Evolutionary conservation across 30 jellyfish, hydroid and myxozoan genomes (phyloP).

Genomic region (Aurelia sp.): DNA sequence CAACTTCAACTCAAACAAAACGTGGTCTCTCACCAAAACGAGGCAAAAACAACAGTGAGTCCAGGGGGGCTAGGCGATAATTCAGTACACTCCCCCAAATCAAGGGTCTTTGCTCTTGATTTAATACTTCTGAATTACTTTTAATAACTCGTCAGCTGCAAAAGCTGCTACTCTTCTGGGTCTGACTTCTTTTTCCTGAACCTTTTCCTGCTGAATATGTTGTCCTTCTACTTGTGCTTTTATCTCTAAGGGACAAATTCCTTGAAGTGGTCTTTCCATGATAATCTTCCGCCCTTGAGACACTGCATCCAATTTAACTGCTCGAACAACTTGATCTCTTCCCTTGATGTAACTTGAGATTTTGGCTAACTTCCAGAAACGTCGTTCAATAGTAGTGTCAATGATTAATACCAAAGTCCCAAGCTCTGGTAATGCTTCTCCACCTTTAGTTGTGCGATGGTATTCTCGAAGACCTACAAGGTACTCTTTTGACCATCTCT

Average conservation of each 20-base stretch:
- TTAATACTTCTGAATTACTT: constrained; percentile 2
- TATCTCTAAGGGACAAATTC: constrained; percentile 27
- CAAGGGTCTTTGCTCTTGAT: constrained; percentile 17
- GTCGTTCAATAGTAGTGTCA: constrained; percentile 35
- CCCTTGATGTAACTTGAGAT: constrained; percentile 35
- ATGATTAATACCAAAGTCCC: constrained; percentile 47
- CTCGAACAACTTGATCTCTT: constrained; percentile 37
- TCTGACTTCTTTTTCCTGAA: constrained; percentile 15
- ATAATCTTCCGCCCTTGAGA: constrained; percentile 37
- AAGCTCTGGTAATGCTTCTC: constrained; percentile 4
- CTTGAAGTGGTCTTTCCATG: constrained; percentile 31
- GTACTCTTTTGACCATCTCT: too few species aligned
- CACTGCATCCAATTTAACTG: constrained; percentile 39
- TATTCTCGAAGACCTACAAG: constrained; percentile 9
- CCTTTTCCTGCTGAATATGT: constrained; percentile 5
- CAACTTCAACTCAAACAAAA: too few species aligned
- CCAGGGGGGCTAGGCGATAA: too few species aligned
- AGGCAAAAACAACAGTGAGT: too few species aligned
- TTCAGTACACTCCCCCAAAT: constrained; percentile 27
- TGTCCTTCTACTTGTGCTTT: constrained; percentile 3
- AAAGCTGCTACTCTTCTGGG: constrained; percentile 39
- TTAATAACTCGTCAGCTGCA: constrained; percentile 22
- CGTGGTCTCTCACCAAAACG: too few species aligned
- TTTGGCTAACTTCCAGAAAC: constrained; percentile 44
- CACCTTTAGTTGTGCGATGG: constrained; percentile 31